Evolutionary conservation across 2,888 invertebrate genomes (phyloP), one percentile per base, ranked within the genome.

Genomic region (Hemicrepidius hirtus): DNA sequence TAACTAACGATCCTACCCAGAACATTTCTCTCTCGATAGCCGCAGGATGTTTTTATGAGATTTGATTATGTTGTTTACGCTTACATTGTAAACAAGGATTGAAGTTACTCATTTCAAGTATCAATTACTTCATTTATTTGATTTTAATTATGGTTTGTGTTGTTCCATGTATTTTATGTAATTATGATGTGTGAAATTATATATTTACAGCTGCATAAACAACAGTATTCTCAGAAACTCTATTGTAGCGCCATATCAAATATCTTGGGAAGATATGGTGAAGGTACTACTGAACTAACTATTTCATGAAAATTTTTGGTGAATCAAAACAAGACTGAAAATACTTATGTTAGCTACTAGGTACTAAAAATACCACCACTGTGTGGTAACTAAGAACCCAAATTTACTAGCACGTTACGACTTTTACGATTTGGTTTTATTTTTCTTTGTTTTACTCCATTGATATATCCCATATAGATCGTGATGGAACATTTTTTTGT

Each of bases 51-150:
- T 78, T 77, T 78, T 76, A 75, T 75, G 72, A 76, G 74, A 79
- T 78, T 77, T 78, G 79, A 79, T 78, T 78, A 76, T 68, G 74
- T 79, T 79, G 79, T 79, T 79, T 79, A 79, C 78, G 59, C 63
- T 60, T 66, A 37, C 64, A 49, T 63, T 71, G 78, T 79, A 79
- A 79, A 79, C 79, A 79, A 74, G 72, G 67, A 73, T 76, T 71
- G 77, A 78, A 76, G 74, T 74, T 41, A 49, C 53, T 72, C 53
- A 35, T 60, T 71, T 50, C 57, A 37, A 59, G 57, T 70, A 65
- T 70, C 57, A 71, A 66, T 71, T 71, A 71, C 65, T 60, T 60
- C 35, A 64, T 68, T 70, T 70, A 70, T 64, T 64, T 24, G 32
- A 57, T 59, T 44, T 68, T 71, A 71, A 71, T 71, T 71, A 66